Evolutionary conservation across 2,888 invertebrate species (phyloP).

Genomic region (Itoplectis maculator): DNA sequence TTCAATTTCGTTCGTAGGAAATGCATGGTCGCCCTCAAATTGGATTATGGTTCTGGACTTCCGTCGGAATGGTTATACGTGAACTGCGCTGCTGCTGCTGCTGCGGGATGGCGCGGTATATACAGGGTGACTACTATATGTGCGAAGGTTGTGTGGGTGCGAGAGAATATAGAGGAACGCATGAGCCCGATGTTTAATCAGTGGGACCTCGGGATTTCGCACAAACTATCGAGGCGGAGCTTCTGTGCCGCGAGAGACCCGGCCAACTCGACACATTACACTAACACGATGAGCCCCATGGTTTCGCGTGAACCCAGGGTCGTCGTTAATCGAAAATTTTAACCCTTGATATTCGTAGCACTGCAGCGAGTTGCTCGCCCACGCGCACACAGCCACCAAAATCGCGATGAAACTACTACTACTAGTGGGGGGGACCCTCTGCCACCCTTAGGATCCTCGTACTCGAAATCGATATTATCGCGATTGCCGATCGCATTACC

Average conservation of each 20-base stretch:
- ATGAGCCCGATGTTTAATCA: constrained; percentile 51
- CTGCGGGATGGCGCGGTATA: background rate
- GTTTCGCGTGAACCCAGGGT: constrained; percentile 25
- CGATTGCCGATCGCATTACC: constrained; percentile 45
- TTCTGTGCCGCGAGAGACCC: constrained; percentile 2
- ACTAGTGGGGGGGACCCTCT: no score
- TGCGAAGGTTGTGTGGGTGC: background rate
- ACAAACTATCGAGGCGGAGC: constrained; percentile 38
- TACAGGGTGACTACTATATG: no score
- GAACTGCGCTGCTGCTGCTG: background rate
- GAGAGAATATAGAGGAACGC: constrained; percentile 12
- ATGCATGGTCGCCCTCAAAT: constrained; percentile 25
- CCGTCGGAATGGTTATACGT: background rate
- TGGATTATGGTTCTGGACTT: constrained; percentile 48
- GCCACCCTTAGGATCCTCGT: constrained; percentile 23
- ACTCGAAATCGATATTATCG: constrained; percentile 58
- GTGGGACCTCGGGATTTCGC: constrained; percentile 33
- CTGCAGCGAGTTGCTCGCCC: background rate
- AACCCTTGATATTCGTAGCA: constrained; percentile 36
- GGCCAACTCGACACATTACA: constrained; percentile 35
- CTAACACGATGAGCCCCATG: constrained; percentile 29
- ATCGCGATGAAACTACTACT: constrained; percentile 19
- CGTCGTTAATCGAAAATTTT: constrained; percentile 60
- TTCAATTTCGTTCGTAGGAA: constrained; percentile 29
- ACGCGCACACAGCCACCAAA: constrained; percentile 21